Evolutionary conservation across 2,797 vertebrate genomes (phyloP).

Genomic region (Cryptoblepharus egeriae): DNA sequence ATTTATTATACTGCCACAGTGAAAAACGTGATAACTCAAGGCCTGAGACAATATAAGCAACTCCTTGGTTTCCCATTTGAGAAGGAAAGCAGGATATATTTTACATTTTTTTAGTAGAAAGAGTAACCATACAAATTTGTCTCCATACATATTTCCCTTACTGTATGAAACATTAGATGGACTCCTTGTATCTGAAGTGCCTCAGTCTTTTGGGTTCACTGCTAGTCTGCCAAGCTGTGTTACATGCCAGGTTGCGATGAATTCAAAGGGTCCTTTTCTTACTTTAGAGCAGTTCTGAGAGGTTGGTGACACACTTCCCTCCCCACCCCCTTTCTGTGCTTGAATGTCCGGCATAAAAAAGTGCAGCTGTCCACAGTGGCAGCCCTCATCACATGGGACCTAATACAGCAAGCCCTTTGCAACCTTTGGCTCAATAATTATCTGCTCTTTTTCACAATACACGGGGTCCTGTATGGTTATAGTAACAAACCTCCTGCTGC

Average conservation of each 20-base stretch:
- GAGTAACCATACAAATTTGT: slow-evolving; percentile 44
- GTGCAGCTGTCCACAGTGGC: slow-evolving; percentile 9
- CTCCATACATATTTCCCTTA: slow-evolving; percentile 19
- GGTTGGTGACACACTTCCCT: not conserved
- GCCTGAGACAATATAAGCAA: not conserved
- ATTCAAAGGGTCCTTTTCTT: not conserved
- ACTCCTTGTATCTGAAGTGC: not conserved
- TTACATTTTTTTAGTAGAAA: not conserved
- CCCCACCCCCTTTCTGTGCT: not conserved
- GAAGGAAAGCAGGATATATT: not conserved
- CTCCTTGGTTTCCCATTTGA: not conserved
- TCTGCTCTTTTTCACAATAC: slow-evolving; percentile 70
- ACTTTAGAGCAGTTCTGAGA: slow-evolving; percentile 24
- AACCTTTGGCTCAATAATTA: slow-evolving; percentile 55
- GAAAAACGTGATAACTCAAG: too few relatives aligned
- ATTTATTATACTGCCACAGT: too few relatives aligned
- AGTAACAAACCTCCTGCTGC: slow-evolving; percentile 76
- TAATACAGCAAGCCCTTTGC: slow-evolving; percentile 23
- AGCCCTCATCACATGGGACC: not conserved
- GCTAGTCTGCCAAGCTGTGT: fast-evolving
- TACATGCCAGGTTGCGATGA: not conserved
- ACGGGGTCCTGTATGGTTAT: slow-evolving; percentile 74
- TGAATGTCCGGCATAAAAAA: not conserved
- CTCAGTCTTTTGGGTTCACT: not conserved
- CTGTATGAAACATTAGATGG: not conserved